These are phyloP conservation scores for Drosophila novamexicana DNA, from an alignment of 1,140 invertebrate species.

Conservation along the genomic window DNA sequence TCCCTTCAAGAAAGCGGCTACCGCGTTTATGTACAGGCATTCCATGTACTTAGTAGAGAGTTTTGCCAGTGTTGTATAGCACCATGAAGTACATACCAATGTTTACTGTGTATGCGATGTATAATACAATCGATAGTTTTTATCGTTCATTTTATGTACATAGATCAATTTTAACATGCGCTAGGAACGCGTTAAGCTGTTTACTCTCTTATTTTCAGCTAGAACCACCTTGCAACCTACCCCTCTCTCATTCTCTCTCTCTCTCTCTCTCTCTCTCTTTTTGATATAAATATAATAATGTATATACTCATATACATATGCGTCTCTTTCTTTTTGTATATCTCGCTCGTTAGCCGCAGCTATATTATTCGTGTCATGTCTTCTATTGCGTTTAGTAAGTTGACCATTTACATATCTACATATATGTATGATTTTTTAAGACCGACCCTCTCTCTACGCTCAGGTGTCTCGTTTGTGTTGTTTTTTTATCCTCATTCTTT, in stretches of 20 bases:
- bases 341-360: slow-evolving; percentile 39
- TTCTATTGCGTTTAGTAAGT: slow-evolving; percentile 51
- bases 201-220: slow-evolving; percentile 30
- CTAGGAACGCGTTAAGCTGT: slow-evolving; percentile 36
- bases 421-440: slow-evolving; percentile 21
- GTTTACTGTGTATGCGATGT: slow-evolving; percentile 29
- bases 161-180: slow-evolving; percentile 23
- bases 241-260: slow-evolving; percentile 11
- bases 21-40: neutral
- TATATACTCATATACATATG: slow-evolving; percentile 30
- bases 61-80: slow-evolving; percentile 64
- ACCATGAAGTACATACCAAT: slow-evolving; percentile 25
- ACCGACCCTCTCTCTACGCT: neutral
- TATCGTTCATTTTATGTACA: slow-evolving; percentile 31
- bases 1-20: neutral
- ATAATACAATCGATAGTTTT: slow-evolving; percentile 46
- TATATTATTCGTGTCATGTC: slow-evolving; percentile 35
- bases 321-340: slow-evolving; percentile 31
- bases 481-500: neutral
- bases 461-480: slow-evolving; percentile 5
- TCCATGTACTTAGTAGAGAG: slow-evolving; percentile 13
- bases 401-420: slow-evolving; percentile 16
- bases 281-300: neutral
- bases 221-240: slow-evolving; percentile 4
- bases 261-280: slow-evolving; percentile 12